Base-by-base conservation (phyloP, 2,888 invertebrate genomes). In the Dicranocentrus wangi region DNA sequence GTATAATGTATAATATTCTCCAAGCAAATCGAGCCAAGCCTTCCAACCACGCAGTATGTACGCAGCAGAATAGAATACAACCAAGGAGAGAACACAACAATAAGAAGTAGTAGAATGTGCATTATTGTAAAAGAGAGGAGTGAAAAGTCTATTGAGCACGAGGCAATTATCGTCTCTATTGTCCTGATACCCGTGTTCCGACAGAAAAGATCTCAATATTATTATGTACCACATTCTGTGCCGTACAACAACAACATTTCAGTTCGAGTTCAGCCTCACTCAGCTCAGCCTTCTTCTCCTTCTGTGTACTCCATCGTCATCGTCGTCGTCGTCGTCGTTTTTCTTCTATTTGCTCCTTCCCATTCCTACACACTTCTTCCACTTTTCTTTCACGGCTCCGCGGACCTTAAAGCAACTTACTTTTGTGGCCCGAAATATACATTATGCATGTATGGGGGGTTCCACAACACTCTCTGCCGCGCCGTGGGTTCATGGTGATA, bases 141-240 rank as follows among this genome's bases (percentile, higher is more conserved):
- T 75, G 73, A 73, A 75, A 76, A 76, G 76, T 81, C 69, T 76
- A 81, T 81, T 81, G 84, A 85, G 84, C 86, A 86, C 84, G 84
- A 86, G 86, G 86, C 84, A 86, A 86, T 86, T 86, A 86, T 86
- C 83, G 82, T 82, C 82, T 81, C 86, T 83, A 86, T 86, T 86
- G 86, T 86, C 81, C 79, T 85, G 78, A 78, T 83, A 84, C 85
- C 82, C 82, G 81, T 84, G 83, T 85, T 83, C 85, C 84, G 83
- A 84, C 84, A 84, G 83, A 83, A 83, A 84, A 84, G 80, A 82
- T 82, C 82, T 84, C 82, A 83, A 79, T 79, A 79, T 71, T 79
- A 79, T 79, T 79, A 71, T 79, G 78, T 79, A 81, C 81, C 81
- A 78, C 83, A 78, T 75, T 78, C 78, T 78, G 81, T 60, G 77